These are phyloP conservation scores for Eulacestoma nigropectus DNA, from an alignment of 2,113 vertebrate species.

Conservation along the genomic window DNA sequence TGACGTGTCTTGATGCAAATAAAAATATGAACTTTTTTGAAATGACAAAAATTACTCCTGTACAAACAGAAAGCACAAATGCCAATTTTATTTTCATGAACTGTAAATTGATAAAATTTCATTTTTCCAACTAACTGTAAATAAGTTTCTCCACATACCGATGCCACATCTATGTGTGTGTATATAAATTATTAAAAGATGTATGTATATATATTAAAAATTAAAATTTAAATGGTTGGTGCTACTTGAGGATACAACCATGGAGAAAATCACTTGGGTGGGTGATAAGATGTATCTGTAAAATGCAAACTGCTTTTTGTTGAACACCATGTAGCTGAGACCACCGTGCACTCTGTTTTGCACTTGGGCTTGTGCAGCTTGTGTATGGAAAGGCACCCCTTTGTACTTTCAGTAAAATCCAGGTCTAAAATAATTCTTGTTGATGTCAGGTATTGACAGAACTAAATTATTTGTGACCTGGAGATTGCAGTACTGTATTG, in stretches of 20 bases:
- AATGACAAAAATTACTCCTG: neutral
- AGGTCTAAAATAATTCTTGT: neutral
- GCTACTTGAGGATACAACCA: neutral
- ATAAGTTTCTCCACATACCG: rapidly evolving
- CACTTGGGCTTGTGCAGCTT: neutral
- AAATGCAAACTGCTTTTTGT: constrained; percentile 1
- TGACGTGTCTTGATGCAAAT: neutral
- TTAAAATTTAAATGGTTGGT: neutral
- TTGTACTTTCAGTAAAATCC: neutral
- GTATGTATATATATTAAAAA: neutral
- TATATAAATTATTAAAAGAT: neutral
- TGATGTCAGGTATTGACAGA: neutral
- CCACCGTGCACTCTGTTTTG: neutral
- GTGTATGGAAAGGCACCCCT: neutral
- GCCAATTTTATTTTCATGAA: neutral
- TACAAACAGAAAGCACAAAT: constrained; percentile 55
- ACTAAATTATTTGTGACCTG: neutral
- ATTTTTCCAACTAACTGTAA: neutral
- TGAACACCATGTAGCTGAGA: neutral
- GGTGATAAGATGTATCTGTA: neutral
- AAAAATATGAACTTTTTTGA: neutral
- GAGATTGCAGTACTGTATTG: neutral
- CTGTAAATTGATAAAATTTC: neutral
- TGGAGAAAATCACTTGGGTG: neutral
- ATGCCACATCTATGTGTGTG: neutral